Base-by-base conservation (phyloP, 2,113 vertebrate species). In the Seriola quinqueradiata region DNA sequence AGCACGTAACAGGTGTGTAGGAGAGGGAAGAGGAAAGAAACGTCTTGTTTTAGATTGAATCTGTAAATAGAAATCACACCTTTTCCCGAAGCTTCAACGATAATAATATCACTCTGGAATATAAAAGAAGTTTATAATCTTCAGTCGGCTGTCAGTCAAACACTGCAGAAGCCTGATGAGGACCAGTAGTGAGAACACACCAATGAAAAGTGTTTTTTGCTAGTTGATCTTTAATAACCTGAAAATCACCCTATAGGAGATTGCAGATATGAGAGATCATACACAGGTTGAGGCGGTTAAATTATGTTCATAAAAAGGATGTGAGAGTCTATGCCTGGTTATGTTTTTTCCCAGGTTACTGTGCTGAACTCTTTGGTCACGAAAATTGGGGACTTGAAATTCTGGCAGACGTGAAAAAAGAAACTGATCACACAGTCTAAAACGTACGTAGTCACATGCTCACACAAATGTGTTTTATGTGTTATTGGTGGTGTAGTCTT, bases 61-160 rank as follows among this genome's bases (percentile, higher is more conserved):
- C 88, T 91, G 50, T 60, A 81, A 92, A 91, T 90, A 93, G 89
- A 90, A 90, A 71, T 90, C 36, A 84, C 92, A 93, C 85, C 52
- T 89, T 88, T 71, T 44, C 19, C 11, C 4, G 1, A 65, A 54
- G 42, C 76, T 10, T 81, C 19, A 32, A 61, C 66, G 25, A 55
- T 69, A 68, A 81, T 68, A 38, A 66, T 36, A 63, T 79, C 78
- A 79, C 25, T 55, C 19, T 48, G 44, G 75, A 71, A 71, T 55
- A 58, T 11, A 42, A 28, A 71, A 68, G 32, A 7, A 64, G n/a
- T 32, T 50, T 65, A 13, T 21, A 21, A 38, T 57, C 17, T 69
- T 59, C 48, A 16, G 12, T 70, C 54, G 25, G 17, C 81, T 80
- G 89, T 86, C 88, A 87, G 3, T 86, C 66, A 87, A 81, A 77